These are phyloP conservation scores for Rhynchophorus ferrugineus DNA, from an alignment of 1,140 invertebrate species.

Conservation along the genomic window DNA sequence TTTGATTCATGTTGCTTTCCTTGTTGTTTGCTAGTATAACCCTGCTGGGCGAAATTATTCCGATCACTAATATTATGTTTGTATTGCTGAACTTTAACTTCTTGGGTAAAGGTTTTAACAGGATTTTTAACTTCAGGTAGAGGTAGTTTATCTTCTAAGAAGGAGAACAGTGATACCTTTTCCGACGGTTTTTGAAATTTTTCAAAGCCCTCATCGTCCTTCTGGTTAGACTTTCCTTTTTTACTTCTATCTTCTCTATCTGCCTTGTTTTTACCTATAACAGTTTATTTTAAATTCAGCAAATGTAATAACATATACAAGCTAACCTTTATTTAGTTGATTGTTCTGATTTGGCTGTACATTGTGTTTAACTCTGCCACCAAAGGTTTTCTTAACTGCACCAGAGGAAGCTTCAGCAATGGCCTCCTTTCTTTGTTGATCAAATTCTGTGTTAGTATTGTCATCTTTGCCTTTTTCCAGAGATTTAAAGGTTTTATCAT, in stretches of 20 bases:
- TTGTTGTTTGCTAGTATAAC: background rate
- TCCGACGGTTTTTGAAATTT: constrained; percentile 66
- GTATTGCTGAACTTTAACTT: constrained; percentile 13
- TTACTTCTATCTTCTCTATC: constrained; percentile 41
- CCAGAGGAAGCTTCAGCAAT: constrained; percentile 79
- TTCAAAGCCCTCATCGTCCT: constrained; percentile 51
- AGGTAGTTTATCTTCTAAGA: constrained; percentile 75
- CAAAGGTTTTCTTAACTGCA: constrained; percentile 71
- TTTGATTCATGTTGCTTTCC: background rate
- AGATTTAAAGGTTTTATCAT: constrained; percentile 66
- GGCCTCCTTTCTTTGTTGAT: constrained; percentile 73
- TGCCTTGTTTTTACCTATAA: constrained; percentile 5
- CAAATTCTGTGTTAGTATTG: constrained; percentile 65
- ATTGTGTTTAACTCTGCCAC: constrained; percentile 60
- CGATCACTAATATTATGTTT: constrained; percentile 1
- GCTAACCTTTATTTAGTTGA: constrained; percentile 39
- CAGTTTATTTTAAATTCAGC: constrained; percentile 17
- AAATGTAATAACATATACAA: background rate
- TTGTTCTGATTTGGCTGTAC: constrained; percentile 58
- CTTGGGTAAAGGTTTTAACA: background rate
- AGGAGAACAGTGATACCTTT: constrained; percentile 80
- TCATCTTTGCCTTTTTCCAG: constrained; percentile 51
- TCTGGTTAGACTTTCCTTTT: constrained; percentile 32
- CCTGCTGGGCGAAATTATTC: background rate
- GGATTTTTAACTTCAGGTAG: constrained; percentile 35